These are phyloP conservation scores for Taeniopygia guttata DNA, from an alignment of 2,797 vertebrate genomes.

Conservation along the genomic window DNA sequence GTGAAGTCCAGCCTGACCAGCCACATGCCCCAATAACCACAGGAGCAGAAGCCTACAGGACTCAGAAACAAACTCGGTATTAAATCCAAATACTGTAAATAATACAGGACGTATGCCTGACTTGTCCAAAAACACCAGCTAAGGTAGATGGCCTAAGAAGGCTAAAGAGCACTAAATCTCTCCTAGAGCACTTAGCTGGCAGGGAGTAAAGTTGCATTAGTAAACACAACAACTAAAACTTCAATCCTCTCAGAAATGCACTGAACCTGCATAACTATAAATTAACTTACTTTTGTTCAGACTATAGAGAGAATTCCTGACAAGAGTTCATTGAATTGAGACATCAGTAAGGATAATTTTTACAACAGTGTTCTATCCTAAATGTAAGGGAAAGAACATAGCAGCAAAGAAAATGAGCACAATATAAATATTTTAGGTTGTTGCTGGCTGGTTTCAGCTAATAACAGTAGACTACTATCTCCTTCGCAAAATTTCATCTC, in stretches of 20 bases:
- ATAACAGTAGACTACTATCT: neutral
- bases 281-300: neutral
- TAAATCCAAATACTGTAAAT: neutral
- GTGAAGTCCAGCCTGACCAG: neutral
- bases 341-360: neutral
- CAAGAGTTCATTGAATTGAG: neutral
- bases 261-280: accelerated
- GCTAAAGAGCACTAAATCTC: neutral
- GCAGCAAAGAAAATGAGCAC: neutral
- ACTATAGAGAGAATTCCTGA: neutral
- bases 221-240: accelerated
- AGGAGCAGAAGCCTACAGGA: neutral
- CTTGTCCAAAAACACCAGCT: neutral
- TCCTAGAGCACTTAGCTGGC: neutral
- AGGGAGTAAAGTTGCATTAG: neutral
- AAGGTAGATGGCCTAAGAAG: neutral
- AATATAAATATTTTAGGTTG: neutral
- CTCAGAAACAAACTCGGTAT: neutral
- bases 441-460: neutral
- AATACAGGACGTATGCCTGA: neutral
- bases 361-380: neutral
- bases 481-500: neutral
- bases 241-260: neutral
- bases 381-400: neutral
- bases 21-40: neutral